These are phyloP conservation scores for Tachina fera DNA, from an alignment of 2,888 invertebrate species.

Conservation along the genomic window DNA sequence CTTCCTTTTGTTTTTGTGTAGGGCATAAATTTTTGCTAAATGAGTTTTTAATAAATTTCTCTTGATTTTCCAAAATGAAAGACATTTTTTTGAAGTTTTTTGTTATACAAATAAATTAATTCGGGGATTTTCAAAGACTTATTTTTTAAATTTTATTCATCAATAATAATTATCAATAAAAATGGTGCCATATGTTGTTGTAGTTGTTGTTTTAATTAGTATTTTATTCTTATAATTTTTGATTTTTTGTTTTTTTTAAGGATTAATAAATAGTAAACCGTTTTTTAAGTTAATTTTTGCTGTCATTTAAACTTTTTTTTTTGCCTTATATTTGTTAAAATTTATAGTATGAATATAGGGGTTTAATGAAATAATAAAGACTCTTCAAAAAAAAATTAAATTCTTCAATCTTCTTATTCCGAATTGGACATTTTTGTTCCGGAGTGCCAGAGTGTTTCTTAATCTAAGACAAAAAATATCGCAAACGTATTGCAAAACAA, in stretches of 20 bases:
- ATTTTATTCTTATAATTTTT: conserved; percentile 48
- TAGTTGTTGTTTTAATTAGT: conserved; percentile 52
- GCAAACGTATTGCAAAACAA: too few species aligned
- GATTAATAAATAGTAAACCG: conserved; percentile 66
- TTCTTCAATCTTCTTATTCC: too few species aligned
- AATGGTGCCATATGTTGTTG: conserved; percentile 67
- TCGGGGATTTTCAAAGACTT: conserved; percentile 39
- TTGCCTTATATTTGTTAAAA: conserved; percentile 10
- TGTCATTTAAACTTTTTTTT: background rate
- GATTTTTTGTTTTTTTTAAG: conserved; percentile 50
- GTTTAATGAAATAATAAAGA: conserved; percentile 20
- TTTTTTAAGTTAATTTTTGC: conserved; percentile 21
- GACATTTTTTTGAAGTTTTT: conserved; percentile 18
- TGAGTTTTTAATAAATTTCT: conserved; percentile 34
- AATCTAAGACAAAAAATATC: too few species aligned
- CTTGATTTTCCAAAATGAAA: conserved; percentile 51
- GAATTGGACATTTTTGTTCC: too few species aligned
- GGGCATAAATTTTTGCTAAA: conserved; percentile 67
- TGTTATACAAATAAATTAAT: conserved; percentile 56
- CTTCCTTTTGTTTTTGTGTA: conserved; percentile 56
- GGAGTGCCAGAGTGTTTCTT: too few species aligned
- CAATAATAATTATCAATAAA: conserved; percentile 65
- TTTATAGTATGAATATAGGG: conserved; percentile 10
- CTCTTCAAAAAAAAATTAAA: conserved; percentile 6
- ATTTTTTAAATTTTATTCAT: conserved; percentile 35